Base-by-base conservation (phyloP, 2,797 vertebrate genomes). In the Coranthus polyacanthus region DNA sequence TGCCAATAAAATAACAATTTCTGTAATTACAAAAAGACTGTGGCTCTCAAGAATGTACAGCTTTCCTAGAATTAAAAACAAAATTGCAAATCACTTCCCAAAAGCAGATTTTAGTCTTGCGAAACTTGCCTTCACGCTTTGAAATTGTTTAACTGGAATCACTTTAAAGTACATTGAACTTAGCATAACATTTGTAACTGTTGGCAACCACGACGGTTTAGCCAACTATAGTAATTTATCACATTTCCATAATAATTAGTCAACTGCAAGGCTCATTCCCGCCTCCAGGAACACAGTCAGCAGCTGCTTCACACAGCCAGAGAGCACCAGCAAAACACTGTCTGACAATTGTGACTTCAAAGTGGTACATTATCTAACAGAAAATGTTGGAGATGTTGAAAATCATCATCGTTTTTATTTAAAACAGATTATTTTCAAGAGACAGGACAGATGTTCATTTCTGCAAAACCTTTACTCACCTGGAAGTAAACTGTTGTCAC, bases 231-330 rank as follows among this genome's bases (percentile, higher is more conserved):
- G 72, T 61, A 73, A 76, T 81, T 71, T 73, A 68, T 79, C 47
- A 68, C 47, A 74, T 79, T 73, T 79, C 63, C 67, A 78, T 72
- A 60, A 62, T 66, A 77, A 79, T 69, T 57, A 75, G 62, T 68
- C 51, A 42, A 49, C 66, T 45, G 57, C 11, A 20, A 54, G 52
- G n/a, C 36, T 66, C 52, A 22, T 46, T 20, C 18, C 39, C 11
- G 63, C 75, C 72, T 70, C 43, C 57, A 68, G 65, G 18, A 72
- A 49, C 26, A 18, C 50, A 72, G 54, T 72, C 63, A 47, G 67
- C 70, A 77, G 72, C 79, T 82, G 73, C 44, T 45, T 61, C 51
- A 66, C 18, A 37, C 54, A 71, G 58, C 8, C 53, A 55, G 34
- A 57, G 39, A 56, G 65, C 47, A 70, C 29, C 42, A 51, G 51